phyloP scores from a whole-genome alignment of 2,888 invertebrate species.

The Conops quadrifasciatus region DNA sequence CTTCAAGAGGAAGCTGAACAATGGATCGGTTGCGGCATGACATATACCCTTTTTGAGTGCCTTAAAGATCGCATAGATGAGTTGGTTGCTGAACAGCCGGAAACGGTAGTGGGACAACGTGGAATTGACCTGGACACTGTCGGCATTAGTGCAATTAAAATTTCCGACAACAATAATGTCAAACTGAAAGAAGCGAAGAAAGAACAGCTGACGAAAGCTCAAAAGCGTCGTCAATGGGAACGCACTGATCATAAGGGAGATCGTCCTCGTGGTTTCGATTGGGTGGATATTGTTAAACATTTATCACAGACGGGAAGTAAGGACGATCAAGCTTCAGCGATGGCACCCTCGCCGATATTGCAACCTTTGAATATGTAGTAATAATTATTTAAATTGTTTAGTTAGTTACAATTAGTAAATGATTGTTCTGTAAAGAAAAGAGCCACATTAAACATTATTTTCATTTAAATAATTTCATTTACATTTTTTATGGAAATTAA shows the following conservation, averaged over 20 bases:
- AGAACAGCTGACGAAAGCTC: slow-evolving; percentile 89
- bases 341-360: slow-evolving; percentile 41
- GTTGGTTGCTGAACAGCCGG: slow-evolving; percentile 77
- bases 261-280: slow-evolving; percentile 88
- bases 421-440: no score
- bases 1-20: slow-evolving; percentile 79
- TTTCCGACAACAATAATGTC: slow-evolving; percentile 59
- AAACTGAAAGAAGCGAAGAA: slow-evolving; percentile 74
- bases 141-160: slow-evolving; percentile 57
- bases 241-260: slow-evolving; percentile 84
- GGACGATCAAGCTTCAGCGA: slow-evolving; percentile 48
- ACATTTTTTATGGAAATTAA: no score
- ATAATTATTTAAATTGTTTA: slow-evolving; percentile 15
- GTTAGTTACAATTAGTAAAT: slow-evolving; percentile 24
- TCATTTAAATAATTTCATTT: no score
- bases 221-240: slow-evolving; percentile 90
- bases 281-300: slow-evolving; percentile 97
- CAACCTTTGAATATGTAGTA: slow-evolving; percentile 54
- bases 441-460: no score
- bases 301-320: slow-evolving; percentile 77
- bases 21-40: slow-evolving; percentile 91
- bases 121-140: slow-evolving; percentile 51
- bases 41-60: slow-evolving; percentile 91
- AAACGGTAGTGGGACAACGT: slow-evolving; percentile 53
- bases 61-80: slow-evolving; percentile 83